Evolutionary conservation across 2,113 vertebrate species (phyloP), one percentile per base, ranked within the genome.

Genomic region (Ornithorhynchus anatinus): DNA sequence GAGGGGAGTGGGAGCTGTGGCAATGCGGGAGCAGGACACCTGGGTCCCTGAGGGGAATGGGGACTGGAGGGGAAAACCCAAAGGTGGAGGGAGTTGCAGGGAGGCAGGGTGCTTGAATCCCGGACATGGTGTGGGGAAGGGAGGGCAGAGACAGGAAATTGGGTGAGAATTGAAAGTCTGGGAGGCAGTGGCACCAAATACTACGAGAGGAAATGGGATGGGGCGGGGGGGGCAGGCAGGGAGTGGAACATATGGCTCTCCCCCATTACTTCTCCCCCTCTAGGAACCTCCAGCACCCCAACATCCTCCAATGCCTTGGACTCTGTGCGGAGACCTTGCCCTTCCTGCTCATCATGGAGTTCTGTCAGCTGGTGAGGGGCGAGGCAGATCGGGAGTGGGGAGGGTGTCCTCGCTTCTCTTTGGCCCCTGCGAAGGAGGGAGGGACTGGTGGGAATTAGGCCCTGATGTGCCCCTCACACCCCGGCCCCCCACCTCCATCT

Each of bases 261-360:
- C 54, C 48, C n/a, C 22, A 35, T 27, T 15, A 0, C 32, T 7
- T 16, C 15, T n/a, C 16, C 23, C 2, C 29, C 37, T 31, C 17
- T 74, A 97, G 96, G 86, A 96, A 94, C 79, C 93, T 97, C 19
- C 96, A 96, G 66, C 96, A 97, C 82, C 95, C 96, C 47, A 97
- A 97, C 35, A 93, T 97, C 66, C 89, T 97, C 59, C 96, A 97
- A 90, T 97, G 96, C 90, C 87, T 97, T 75, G 96, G 96, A 8
- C 91, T 96, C 69, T 97, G 95, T 77, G 95, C 91, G 54, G 96
- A 97, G 81, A 95, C 78, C n/a, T 87, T 96, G 65, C 96, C 96
- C 15, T 96, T 94, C 76, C 92, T 97, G 45, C 91, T 97, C 59
- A 95, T 97, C 31, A 97, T 97, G 96, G 96, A 97, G 86, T 97